Evolutionary conservation across 2,113 vertebrate genomes (phyloP), one percentile per base, ranked within the genome.

Genomic region (Pangasianodon hypophthalmus): DNA sequence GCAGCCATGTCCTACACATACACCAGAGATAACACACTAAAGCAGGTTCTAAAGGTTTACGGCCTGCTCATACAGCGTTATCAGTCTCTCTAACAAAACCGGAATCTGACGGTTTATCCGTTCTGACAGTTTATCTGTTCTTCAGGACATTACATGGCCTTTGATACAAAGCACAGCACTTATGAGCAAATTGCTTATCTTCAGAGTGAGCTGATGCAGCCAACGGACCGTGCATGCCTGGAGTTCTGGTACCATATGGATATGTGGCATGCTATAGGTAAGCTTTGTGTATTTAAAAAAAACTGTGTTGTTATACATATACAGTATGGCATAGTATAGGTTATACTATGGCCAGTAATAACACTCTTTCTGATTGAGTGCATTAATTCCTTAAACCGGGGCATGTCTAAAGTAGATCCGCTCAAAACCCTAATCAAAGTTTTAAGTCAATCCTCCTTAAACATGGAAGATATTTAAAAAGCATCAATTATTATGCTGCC

Each of bases 141-240:
- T 83, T 16, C 52, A 96, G 96, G 96, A 29, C 96, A 96, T 91
- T 96, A 95, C 93, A 92, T 93, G 7, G 79, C 86, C 14, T 95
- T 94, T 0, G 1, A 0, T 19, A 6, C 24, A 2, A 6, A 0
- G 4, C 0, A 3, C 18, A 10, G 0, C 80, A 0, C 0, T 0
- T 1, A 4, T 44, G 60, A 77, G 60, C 37, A 88, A 41, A 69
- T 88, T 37, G 94, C 93, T 54, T 92, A 64, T 46, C 92, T 96
- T 62, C 93, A 95, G 90, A 96, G 95, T 91, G 96, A 96, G 85
- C 64, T 81, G 1, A 93, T 96, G 95, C 91, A 91, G 9, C 87
- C 93, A 29, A 93, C 92, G 24, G 91, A 94, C 5, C 89, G 37
- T 16, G 94, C 93, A 10, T 96, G 96, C 46, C 92, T 96, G 64